Percentiles rank a stretch among this genome's conserved stretches.
Conservation (phyloP, 2,797 vertebrate species). For the Mus minutoides region DNA sequence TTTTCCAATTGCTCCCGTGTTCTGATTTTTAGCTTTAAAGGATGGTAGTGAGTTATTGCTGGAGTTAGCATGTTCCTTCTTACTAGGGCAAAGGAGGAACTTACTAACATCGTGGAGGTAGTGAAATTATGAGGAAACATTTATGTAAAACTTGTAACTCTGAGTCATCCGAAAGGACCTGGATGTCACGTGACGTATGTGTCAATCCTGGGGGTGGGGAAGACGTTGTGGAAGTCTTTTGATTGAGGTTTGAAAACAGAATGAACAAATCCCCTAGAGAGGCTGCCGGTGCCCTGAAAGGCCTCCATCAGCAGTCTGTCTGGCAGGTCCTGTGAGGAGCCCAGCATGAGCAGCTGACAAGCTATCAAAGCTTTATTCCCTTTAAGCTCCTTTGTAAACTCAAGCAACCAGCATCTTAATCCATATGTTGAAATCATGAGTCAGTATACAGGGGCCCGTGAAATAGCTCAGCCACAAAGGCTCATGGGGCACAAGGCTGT, state of each 20-base stretch:
- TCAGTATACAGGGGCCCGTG: neutral
- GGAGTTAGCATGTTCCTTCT: neutral
- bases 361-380: neutral
- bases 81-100: slow-evolving; percentile 58
- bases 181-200: neutral
- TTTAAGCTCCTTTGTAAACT: neutral
- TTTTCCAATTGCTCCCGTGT: neutral
- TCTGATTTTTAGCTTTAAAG: slow-evolving; percentile 24
- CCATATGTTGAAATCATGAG: neutral
- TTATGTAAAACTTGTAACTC: slow-evolving; percentile 26
- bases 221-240: slow-evolving; percentile 26
- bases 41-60: neutral
- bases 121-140: slow-evolving; percentile 65
- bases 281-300: neutral
- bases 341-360: neutral
- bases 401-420: neutral
- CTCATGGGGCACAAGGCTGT: neutral
- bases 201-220: neutral
- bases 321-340: neutral
- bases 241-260: slow-evolving; percentile 7
- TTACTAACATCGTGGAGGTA: slow-evolving; percentile 44
- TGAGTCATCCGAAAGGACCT: neutral
- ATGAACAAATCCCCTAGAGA: neutral
- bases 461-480: neutral
- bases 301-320: neutral